These are phyloP conservation scores for Chaitophorus viminalis DNA, from an alignment of 2,888 invertebrate species.

Conservation along the genomic window DNA sequence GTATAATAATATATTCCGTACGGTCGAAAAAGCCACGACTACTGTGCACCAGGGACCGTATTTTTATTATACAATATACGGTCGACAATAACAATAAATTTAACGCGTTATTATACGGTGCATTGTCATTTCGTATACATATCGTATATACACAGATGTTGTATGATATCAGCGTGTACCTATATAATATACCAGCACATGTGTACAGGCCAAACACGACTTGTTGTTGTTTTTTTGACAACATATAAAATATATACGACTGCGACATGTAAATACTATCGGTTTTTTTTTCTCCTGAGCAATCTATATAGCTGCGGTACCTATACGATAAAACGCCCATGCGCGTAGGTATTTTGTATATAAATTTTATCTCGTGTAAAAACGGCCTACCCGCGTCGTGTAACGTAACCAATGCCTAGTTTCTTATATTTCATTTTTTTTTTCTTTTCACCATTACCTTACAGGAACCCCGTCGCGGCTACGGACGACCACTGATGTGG, in stretches of 20 bases:
- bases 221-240: background rate
- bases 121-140: background rate
- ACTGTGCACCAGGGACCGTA: background rate
- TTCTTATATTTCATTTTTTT: background rate
- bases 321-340: background rate
- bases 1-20: too few relatives aligned
- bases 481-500: constrained; percentile 1
- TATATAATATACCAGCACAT: too few relatives aligned
- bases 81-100: background rate
- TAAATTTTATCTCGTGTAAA: too few relatives aligned
- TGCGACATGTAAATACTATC: background rate
- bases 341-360: background rate
- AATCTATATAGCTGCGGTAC: background rate
- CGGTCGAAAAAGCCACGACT: background rate
- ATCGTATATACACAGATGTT: background rate
- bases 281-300: background rate
- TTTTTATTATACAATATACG: background rate
- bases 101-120: background rate
- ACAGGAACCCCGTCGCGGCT: background rate
- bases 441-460: background rate
- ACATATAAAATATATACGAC: background rate
- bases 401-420: background rate
- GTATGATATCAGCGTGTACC: too few relatives aligned
- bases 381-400: constrained; percentile 9
- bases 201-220: background rate